Percentiles rank a stretch among this genome's conserved stretches.
Evolutionary conservation across 2,797 vertebrate genomes (phyloP).

Genomic region (Gallinago stenura): DNA sequence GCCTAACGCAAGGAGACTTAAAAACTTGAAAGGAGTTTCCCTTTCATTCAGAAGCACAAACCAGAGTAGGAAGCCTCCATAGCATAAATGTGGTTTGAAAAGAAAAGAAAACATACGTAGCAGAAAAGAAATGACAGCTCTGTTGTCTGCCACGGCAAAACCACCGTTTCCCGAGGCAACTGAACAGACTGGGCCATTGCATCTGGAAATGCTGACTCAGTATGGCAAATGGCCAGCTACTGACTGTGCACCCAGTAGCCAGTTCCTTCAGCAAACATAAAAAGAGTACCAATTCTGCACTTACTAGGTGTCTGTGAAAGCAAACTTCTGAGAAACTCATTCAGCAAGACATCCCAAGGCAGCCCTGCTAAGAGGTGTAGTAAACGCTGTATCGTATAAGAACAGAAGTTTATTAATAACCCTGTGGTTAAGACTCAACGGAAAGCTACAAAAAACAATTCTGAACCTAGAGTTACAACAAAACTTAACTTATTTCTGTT

Average conservation of each 20-base stretch:
- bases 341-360: neutral
- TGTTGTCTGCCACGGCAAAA: neutral
- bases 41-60: neutral
- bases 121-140: neutral
- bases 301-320: neutral
- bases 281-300: neutral
- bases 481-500: neutral
- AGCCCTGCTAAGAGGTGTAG: neutral
- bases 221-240: conserved; percentile 47
- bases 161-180: conserved; percentile 18
- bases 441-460: neutral
- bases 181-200: neutral
- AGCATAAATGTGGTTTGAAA: neutral
- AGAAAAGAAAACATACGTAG: neutral
- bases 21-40: neutral
- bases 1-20: neutral
- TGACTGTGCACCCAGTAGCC: neutral
- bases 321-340: neutral
- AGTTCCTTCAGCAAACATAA: neutral
- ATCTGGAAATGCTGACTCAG: conserved; percentile 54
- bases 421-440: neutral
- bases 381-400: neutral
- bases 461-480: neutral
- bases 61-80: neutral
- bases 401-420: neutral